A percentile compares a stretch with the other conserved stretches of the same genome.
phyloP scores from a whole-genome alignment of 2,797 vertebrate species.

The Pantherophis alleghaniensis region DNA sequence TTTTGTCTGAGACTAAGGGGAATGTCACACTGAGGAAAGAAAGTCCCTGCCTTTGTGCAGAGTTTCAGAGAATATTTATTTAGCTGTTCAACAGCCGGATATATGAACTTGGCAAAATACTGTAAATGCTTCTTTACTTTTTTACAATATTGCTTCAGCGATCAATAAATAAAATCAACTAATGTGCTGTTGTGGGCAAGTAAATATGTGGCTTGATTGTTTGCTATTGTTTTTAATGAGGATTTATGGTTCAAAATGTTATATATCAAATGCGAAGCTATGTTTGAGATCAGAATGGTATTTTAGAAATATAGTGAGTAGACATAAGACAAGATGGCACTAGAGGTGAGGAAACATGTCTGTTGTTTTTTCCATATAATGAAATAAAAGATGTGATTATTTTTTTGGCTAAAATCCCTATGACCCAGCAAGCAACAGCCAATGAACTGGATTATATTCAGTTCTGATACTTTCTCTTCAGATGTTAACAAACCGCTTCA shows the following conservation, averaged over 20 bases:
- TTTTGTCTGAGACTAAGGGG: conserved; percentile 60
- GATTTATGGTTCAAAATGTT: background rate
- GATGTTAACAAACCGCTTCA: background rate
- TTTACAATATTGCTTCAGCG: conserved; percentile 53
- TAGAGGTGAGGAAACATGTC: background rate
- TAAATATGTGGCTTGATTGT: conserved; percentile 23
- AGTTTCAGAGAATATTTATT: conserved; percentile 60
- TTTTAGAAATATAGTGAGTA: background rate
- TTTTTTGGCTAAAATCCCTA: background rate
- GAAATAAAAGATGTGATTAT: background rate
- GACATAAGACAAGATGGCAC: background rate
- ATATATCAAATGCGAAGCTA: background rate
- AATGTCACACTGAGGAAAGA: conserved; percentile 59
- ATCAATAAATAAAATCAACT: conserved; percentile 48
- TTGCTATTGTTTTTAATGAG: conserved; percentile 3
- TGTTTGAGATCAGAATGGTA: background rate
- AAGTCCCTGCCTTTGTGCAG: conserved; percentile 58
- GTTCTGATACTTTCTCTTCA: background rate
- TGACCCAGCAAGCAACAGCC: background rate
- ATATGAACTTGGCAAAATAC: conserved; percentile 39
- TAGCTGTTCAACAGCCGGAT: conserved; percentile 56
- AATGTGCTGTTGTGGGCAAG: conserved; percentile 39
- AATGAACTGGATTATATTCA: background rate
- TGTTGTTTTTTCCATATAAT: background rate
- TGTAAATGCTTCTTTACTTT: conserved; percentile 48